These are phyloP conservation scores for Leptarthrus brevirostris DNA, from an alignment of 2,888 invertebrate genomes.

Conservation along the genomic window DNA sequence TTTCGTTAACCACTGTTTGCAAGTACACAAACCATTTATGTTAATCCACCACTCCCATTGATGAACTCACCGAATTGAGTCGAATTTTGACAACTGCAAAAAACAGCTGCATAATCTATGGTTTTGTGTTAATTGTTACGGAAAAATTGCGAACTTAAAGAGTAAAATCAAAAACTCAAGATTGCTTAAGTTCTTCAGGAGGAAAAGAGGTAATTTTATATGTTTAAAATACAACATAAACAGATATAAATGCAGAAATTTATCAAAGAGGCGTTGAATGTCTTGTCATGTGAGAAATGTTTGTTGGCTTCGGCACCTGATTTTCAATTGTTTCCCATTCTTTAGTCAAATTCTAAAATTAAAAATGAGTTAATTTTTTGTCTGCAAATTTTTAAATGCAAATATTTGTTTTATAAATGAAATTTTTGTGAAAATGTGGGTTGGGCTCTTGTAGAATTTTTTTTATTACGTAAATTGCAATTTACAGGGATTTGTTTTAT, in stretches of 20 bases:
- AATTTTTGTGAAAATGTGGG: too few species aligned
- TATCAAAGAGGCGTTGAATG: slow-evolving; percentile 2
- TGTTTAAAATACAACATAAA: too few species aligned
- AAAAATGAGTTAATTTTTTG: slow-evolving; percentile 23
- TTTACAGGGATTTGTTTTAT: too few species aligned
- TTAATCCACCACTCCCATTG: neutral
- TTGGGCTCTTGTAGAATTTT: neutral
- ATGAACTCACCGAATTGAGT: neutral
- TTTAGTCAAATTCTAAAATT: slow-evolving; percentile 14
- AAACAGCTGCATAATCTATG: neutral
- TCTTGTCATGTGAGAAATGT: neutral
- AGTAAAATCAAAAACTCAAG: slow-evolving; percentile 6
- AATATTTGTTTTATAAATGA: too few species aligned
- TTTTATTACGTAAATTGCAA: slow-evolving; percentile 13
- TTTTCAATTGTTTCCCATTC: slow-evolving; percentile 1
- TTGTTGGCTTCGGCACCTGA: neutral
- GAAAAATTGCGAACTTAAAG: slow-evolving; percentile 7
- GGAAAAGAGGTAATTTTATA: slow-evolving; percentile 21
- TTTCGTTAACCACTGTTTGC: neutral
- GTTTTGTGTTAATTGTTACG: neutral
- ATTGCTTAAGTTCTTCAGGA: slow-evolving; percentile 19
- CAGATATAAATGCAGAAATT: too few species aligned
- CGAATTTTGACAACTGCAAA: slow-evolving; percentile 16
- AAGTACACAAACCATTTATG: neutral
- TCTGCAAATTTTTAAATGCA: neutral